Evolutionary conservation across 2,888 invertebrate genomes (phyloP).

Genomic region (Timema podura): DNA sequence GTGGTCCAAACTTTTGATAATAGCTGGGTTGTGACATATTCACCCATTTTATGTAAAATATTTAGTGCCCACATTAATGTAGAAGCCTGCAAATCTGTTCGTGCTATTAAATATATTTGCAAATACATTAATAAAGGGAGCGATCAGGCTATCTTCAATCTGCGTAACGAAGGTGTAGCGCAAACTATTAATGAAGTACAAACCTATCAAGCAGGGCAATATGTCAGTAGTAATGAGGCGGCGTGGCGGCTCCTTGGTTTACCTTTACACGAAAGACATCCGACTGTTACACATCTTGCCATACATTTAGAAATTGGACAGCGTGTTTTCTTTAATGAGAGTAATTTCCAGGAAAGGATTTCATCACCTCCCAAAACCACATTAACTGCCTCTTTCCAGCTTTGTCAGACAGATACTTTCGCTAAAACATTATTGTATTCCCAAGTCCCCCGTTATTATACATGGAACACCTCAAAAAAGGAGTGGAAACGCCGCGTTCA

Average conservation of each 20-base stretch:
- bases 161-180: not conserved
- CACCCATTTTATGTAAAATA: slow-evolving; percentile 2
- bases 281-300: slow-evolving; percentile 13
- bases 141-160: not conserved
- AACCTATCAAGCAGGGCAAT: slow-evolving; percentile 11
- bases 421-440: slow-evolving; percentile 10
- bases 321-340: slow-evolving; percentile 11
- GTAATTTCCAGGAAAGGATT: not conserved
- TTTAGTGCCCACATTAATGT: slow-evolving; percentile 7
- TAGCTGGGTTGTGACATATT: not conserved
- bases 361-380: not conserved
- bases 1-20: not conserved
- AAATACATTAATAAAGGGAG: slow-evolving; percentile 7
- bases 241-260: slow-evolving; percentile 12
- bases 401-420: slow-evolving; percentile 4
- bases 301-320: slow-evolving; percentile 5
- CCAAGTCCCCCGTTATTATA: slow-evolving; percentile 6
- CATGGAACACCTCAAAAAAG: slow-evolving; percentile 15
- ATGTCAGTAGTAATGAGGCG: slow-evolving; percentile 1
- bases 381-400: slow-evolving; percentile 9
- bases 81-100: not conserved
- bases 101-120: slow-evolving; percentile 1
- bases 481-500: slow-evolving; percentile 1
- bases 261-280: slow-evolving; percentile 1
- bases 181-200: not conserved